Evolutionary conservation across 92 coral and sea anemone genomes (phyloP), one percentile per base, ranked within the genome.

Genomic region (Phenganax subtilis): DNA sequence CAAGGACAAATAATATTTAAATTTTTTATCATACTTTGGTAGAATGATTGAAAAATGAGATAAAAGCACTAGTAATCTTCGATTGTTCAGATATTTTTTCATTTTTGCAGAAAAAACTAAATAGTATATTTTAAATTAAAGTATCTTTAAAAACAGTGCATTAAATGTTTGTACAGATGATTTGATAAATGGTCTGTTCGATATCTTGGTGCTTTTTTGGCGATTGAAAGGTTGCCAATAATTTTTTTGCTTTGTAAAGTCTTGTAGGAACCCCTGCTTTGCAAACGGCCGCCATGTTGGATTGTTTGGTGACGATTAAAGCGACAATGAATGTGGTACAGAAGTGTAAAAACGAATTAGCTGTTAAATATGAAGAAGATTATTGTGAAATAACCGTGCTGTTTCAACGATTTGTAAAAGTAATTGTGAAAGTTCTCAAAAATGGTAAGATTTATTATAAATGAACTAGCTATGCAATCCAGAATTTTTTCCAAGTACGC

Each of bases 251-350:
- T 53, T 61, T 59, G 25, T 66, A 15, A 37, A 84, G 88, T 53
- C 62, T 76, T 57, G 84, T 81, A 20, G 55, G 73, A 71, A 85
- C 85, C 7, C 96, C 90, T 10, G 79, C 88, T 52, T 76, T 86
- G 53, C 96, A 91, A 70, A 89, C 92, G 11, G 71, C 89, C 31
- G 76, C 81, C 47, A 91, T 91, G 96, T 73, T 85, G 86, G 88
- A 91, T 78, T 91, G 92, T 64, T 78, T 89, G 71, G 90, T 86
- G 12, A 77, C 90, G 69, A 87, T 86, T 30, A 89, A 91, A 76
- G 75, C 89, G 1, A 73, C 80, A 10, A 91, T 91, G 55, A 82
- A 88, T 58, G 87, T 85, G 20, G 79, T 91, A 7, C 96, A 91
- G 63, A 91, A 87, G 65, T 74, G 75, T 67, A 81, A 68, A 30